These are phyloP conservation scores for Cotesia congregata DNA, from an alignment of 2,888 invertebrate species.

Conservation along the genomic window DNA sequence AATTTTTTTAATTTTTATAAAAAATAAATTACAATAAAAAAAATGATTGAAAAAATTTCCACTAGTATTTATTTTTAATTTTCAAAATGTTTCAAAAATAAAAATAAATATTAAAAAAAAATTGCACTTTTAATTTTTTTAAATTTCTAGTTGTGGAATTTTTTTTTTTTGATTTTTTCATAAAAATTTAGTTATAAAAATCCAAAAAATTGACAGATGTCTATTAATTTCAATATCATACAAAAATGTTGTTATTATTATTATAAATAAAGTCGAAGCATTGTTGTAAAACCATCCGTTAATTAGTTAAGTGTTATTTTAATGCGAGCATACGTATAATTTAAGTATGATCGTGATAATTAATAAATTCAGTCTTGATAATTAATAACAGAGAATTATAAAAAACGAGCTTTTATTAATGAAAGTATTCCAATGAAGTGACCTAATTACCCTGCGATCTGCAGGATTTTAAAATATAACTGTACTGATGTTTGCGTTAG, in stretches of 20 bases:
- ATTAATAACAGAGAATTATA: conserved; percentile 17
- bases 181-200: too few species aligned
- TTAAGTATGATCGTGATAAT: conserved; percentile 28
- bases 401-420: conserved; percentile 34
- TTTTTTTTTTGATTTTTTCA: too few species aligned
- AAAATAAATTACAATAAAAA: too few species aligned
- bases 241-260: neutral
- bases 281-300: conserved; percentile 23
- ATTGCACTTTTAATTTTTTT: too few species aligned
- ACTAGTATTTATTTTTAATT: too few species aligned
- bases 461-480: conserved; percentile 19
- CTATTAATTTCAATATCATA: neutral
- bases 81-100: too few species aligned
- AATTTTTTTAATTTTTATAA: too few species aligned
- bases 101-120: too few species aligned
- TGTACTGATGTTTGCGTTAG: conserved; percentile 46
- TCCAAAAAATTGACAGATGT: too few species aligned
- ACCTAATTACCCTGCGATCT: conserved; percentile 49
- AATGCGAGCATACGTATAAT: conserved; percentile 29
- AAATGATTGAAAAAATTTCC: too few species aligned
- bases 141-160: too few species aligned
- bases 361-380: neutral
- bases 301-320: conserved; percentile 12
- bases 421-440: conserved; percentile 48
- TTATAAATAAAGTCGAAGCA: conserved; percentile 7